Base-by-base conservation (phyloP, 2,888 invertebrate genomes). In the Sinotaia quadrata region DNA sequence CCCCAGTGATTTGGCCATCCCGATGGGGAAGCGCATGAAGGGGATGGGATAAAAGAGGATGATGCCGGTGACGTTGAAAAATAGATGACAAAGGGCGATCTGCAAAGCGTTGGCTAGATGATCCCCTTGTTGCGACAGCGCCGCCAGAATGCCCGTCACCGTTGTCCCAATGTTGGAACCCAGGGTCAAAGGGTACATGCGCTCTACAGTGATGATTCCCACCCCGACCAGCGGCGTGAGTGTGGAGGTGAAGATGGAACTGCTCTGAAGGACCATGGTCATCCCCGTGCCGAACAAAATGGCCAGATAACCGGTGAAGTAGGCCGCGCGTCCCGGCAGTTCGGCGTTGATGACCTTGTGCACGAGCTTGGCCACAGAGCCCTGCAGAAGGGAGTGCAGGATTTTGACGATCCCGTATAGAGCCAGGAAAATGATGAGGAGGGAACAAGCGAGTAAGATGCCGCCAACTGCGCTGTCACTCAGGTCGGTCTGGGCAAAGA, bases 41-140 rank as follows among this genome's bases (percentile, higher is more conserved):
- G 91, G 91, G 24, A 91, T 82, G 2, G 90, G 90, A 78, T 90
- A 91, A 81, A 90, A 91, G 0, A 91, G 70, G 1, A 91, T 36
- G 27, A 91, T 90, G 8, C 90, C 90, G 1, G 85, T 73, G 8
- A 91, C 75, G 83, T 91, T 91, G 85, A 91, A 91, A 74, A 91
- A 89, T 24, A 91, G 84, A 81, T 91, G 91, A 68, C 90, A 90
- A 15, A 91, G 84, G 1, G 91, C 90, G 63, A 91, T 75, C 71
- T 69, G 69, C 34, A 69, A n/a, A 8, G 69, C 36, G 49, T 41
- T 29, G 24, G 27, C 41, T 29, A 69, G 47, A 33, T 52, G 51
- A 1, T 37, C 47, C 18, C 49, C 59, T 10, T 57, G 47, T 36
- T 69, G 69, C 21, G 69, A 63, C 49, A 69, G 44, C 29, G 69